Evolutionary conservation across 1,140 invertebrate genomes (phyloP).

Genomic region (Heliconius congener): DNA sequence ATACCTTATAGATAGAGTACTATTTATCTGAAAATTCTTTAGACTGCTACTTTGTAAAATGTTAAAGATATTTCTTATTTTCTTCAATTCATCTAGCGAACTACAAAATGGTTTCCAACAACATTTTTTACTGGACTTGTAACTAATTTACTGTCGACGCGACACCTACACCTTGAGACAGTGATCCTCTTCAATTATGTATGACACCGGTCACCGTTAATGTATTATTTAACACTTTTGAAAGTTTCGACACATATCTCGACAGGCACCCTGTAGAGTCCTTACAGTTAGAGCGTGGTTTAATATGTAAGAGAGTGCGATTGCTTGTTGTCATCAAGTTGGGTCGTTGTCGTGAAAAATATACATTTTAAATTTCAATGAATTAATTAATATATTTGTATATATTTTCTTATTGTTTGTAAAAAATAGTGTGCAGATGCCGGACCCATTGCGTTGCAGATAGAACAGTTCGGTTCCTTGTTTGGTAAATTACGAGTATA

Average conservation of each 20-base stretch:
- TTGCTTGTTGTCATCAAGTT: no score
- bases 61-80: not conserved
- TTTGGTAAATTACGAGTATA: no score
- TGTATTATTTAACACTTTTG: constrained; percentile 74
- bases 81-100: not conserved
- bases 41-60: no score
- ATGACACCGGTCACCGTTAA: constrained; percentile 59
- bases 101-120: not conserved
- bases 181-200: constrained; percentile 64
- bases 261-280: constrained; percentile 57
- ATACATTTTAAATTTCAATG: no score
- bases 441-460: no score
- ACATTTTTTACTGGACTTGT: not conserved
- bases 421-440: no score
- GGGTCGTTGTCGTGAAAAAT: no score
- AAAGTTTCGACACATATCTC: constrained; percentile 58
- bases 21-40: no score
- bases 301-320: constrained; percentile 28
- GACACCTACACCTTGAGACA: constrained; percentile 38
- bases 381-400: no score
- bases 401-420: no score
- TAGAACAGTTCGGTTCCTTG: no score
- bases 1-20: no score
- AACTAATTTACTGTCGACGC: constrained; percentile 25
- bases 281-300: constrained; percentile 39